Evolutionary conservation across 2,888 invertebrate species (phyloP).

Genomic region (Cephus rjabovi): DNA sequence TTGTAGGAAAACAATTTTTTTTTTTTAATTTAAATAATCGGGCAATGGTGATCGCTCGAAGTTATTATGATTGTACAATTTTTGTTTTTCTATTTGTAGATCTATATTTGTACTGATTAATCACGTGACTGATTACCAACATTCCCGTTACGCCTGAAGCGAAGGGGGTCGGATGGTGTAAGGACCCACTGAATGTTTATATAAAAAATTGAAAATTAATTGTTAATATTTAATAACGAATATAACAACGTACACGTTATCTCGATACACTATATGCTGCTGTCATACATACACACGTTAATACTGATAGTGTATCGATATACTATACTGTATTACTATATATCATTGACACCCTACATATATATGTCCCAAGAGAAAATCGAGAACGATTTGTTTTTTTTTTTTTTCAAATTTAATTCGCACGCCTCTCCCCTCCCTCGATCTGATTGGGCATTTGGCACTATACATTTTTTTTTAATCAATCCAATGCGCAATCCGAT

Average conservation of each 20-base stretch:
- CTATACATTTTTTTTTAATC: slow-evolving; percentile 28
- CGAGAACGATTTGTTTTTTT: background rate
- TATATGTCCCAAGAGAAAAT: background rate
- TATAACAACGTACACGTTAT: background rate
- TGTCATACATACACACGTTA: background rate
- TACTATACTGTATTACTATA: background rate
- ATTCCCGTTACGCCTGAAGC: background rate
- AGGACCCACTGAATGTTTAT: background rate
- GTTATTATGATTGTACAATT: background rate
- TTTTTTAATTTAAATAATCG: background rate
- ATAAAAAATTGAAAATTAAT: background rate
- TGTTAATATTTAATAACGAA: background rate
- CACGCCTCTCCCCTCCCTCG: background rate
- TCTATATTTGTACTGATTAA: background rate
- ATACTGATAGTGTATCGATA: background rate
- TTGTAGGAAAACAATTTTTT: background rate
- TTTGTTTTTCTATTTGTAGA: background rate
- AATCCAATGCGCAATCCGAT: slow-evolving; percentile 11
- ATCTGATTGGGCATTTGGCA: background rate
- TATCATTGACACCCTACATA: background rate
- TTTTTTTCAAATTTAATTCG: background rate
- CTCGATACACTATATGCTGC: background rate
- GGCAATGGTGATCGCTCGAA: background rate
- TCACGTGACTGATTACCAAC: background rate
- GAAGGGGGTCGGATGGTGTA: background rate